phyloP scores from a whole-genome alignment of 2,888 invertebrate genomes.

The Julus scanicus region DNA sequence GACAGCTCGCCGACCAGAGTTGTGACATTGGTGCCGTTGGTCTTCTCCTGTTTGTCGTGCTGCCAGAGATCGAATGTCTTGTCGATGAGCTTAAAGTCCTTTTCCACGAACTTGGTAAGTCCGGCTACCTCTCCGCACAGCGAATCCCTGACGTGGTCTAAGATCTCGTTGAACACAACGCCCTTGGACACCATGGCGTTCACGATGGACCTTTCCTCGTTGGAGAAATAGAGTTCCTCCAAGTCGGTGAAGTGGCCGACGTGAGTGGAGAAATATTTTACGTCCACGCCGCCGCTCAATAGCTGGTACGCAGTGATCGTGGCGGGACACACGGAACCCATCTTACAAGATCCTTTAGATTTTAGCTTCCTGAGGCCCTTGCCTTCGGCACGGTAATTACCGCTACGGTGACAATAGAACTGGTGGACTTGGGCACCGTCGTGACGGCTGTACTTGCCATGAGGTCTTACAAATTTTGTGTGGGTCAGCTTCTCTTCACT shows the following conservation, averaged over 20 bases:
- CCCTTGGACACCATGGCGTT: slow-evolving; percentile 36
- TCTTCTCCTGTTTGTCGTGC: neutral
- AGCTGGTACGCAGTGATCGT: slow-evolving; percentile 46
- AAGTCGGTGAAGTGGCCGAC: slow-evolving; percentile 51
- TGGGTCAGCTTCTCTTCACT: neutral
- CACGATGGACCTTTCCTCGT: neutral
- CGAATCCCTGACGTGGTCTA: slow-evolving; percentile 28
- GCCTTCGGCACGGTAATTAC: slow-evolving; percentile 46
- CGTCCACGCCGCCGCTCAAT: neutral
- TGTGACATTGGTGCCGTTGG: neutral
- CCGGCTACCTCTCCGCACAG: neutral
- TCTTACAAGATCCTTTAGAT: slow-evolving; percentile 50
- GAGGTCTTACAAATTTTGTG: slow-evolving; percentile 49
- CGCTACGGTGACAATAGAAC: slow-evolving; percentile 54
- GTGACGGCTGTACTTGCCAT: slow-evolving; percentile 31
- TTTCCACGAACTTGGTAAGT: neutral
- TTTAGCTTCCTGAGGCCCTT: slow-evolving; percentile 53
- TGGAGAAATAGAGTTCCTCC: slow-evolving; percentile 44
- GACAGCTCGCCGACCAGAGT: neutral
- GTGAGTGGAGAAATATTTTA: slow-evolving; percentile 42
- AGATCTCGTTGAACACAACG: neutral
- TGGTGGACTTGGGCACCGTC: slow-evolving; percentile 41
- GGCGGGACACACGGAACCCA: slow-evolving; percentile 50
- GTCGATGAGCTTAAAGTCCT: neutral
- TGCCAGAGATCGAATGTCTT: neutral